These are phyloP conservation scores for Onthophagus taurus DNA, from an alignment of 1,140 invertebrate species.

Conservation along the genomic window DNA sequence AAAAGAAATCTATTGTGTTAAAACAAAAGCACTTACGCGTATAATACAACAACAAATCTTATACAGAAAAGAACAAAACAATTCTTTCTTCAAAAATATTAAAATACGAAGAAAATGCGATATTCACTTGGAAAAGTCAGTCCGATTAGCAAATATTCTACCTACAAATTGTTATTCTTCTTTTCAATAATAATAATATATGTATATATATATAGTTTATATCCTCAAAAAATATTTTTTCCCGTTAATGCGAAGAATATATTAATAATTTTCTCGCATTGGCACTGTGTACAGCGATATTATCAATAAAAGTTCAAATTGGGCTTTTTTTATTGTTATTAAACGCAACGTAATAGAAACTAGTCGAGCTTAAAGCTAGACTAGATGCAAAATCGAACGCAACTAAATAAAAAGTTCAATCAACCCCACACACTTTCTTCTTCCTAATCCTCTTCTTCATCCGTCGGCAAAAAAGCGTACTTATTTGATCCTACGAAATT, in stretches of 20 bases:
- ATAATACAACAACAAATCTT: not conserved
- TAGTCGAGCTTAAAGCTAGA: conserved; percentile 12
- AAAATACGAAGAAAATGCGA: not conserved
- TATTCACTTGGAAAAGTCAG: not conserved
- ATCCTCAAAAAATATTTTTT: conserved; percentile 8
- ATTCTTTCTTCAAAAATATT: not conserved
- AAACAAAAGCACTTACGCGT: not conserved
- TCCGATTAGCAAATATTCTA: not conserved
- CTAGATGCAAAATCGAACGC: conserved; percentile 8
- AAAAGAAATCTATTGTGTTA: not conserved
- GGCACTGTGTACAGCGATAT: conserved; percentile 12
- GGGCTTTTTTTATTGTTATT: too few species aligned
- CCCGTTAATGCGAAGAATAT: conserved; percentile 5
- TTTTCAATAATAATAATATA: not conserved
- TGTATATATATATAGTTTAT: conserved; percentile 7
- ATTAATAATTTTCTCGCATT: conserved; percentile 10
- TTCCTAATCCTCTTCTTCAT: conserved; percentile 23
- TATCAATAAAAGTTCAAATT: conserved; percentile 6
- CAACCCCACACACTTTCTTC: too few species aligned
- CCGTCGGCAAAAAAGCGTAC: conserved; percentile 36
- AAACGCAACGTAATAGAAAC: too few species aligned
- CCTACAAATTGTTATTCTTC: too few species aligned
- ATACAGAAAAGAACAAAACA: too few species aligned
- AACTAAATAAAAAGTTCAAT: conserved; percentile 4
- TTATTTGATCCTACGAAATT: conserved; percentile 32